Evolutionary conservation across 2,888 invertebrate species (phyloP), one percentile per base, ranked within the genome.

Genomic region (Tipula confusa): DNA sequence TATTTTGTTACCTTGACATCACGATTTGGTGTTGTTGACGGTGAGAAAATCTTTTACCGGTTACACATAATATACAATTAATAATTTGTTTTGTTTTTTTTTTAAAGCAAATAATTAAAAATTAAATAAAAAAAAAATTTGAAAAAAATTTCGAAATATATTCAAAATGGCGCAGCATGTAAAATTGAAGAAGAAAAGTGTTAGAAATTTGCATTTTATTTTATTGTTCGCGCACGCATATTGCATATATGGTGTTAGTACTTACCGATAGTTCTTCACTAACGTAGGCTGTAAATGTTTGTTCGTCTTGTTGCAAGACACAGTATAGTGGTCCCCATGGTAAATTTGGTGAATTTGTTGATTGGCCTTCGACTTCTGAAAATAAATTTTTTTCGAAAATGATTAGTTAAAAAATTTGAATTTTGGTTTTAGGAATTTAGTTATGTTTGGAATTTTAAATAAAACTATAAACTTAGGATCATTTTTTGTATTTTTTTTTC

Each of bases 191-290:
- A 43, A 48, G 48, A 29, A 83, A 48, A 48, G 2, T 82, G 13
- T n/a, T 83, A 29, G 18, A 36, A 79, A n/a, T n/a, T n/a, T n/a
- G n/a, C n/a, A n/a, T n/a, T n/a, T n/a, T n/a, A n/a, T n/a, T n/a
- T n/a, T n/a, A n/a, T 83, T 29, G n/a, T n/a, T 11, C 38, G 29
- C 11, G n/a, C 24, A 28, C 29, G 13, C 64, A 15, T 24, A 43
- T n/a, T n/a, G n/a, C n/a, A n/a, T n/a, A n/a, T n/a, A n/a, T n/a
- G n/a, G n/a, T 29, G 1, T 85, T n/a, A n/a, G n/a, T 43, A 91
- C 93, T 92, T 87, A 93, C 93, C 88, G 93, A 93, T 90, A 94
- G 92, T 89, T 94, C 94, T 88, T 94, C 94, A 87, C 93, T 93
- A 86, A 93, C 91, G 89, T 94, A 94, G 84, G 93, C 93, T 24